A percentile compares a stretch with the other conserved stretches of the same genome.
Conservation (phyloP, 2,797 vertebrate genomes). For the Lagodon rhomboides region DNA sequence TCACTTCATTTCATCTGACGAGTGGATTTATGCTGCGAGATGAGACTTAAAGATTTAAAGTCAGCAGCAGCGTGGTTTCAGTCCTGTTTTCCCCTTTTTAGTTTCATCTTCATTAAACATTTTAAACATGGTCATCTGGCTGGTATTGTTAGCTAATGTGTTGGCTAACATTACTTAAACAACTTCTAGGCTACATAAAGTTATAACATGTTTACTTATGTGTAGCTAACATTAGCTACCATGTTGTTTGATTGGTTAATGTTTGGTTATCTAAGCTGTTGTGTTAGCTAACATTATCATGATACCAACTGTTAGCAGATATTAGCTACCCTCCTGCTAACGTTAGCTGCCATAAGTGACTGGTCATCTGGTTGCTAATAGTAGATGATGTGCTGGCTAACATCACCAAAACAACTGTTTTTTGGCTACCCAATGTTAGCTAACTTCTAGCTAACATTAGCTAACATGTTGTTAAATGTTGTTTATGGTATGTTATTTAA, state of each 20-base stretch:
- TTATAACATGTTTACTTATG: too few relatives aligned
- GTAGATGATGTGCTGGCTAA: neutral
- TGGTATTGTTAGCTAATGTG: too few relatives aligned
- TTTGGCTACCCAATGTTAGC: too few relatives aligned
- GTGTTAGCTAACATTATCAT: neutral
- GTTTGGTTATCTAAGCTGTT: too few relatives aligned
- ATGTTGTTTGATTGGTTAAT: too few relatives aligned
- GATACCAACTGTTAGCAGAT: neutral
- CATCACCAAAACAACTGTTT: too few relatives aligned
- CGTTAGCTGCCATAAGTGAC: neutral
- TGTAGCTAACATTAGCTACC: neutral
- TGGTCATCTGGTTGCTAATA: neutral
- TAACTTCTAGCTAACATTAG: neutral
- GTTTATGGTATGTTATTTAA: too few relatives aligned
- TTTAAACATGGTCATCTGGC: neutral
- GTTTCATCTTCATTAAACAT: conserved; percentile 19
- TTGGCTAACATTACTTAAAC: too few relatives aligned
- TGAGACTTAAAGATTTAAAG: conserved; percentile 18
- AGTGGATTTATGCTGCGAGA: conserved; percentile 14
- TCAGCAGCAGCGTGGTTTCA: neutral
- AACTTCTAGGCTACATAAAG: too few relatives aligned
- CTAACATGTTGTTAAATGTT: too few relatives aligned
- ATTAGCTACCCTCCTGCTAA: neutral
- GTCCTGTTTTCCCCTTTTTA: neutral
- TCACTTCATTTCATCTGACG: conserved; percentile 20